Conservation (phyloP, 2,113 vertebrate species). For the Calyptomena viridis region DNA sequence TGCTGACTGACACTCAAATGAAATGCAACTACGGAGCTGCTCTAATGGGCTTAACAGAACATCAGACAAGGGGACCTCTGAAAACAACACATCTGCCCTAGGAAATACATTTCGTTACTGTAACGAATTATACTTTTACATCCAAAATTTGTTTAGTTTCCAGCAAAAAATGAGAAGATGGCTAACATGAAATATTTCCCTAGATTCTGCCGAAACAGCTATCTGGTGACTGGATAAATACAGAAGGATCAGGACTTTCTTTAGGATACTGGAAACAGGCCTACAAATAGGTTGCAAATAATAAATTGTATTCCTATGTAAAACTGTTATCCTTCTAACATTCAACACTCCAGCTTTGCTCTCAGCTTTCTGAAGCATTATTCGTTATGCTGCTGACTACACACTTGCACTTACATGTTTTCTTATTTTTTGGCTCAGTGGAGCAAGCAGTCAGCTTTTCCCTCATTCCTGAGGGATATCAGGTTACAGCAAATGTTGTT, state of each 20-base stretch:
- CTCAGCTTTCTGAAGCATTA: neutral
- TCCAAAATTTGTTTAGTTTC: neutral
- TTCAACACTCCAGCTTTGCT: neutral
- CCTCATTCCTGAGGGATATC: conserved; percentile 62
- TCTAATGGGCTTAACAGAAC: neutral
- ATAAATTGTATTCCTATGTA: neutral
- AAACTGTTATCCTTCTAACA: neutral
- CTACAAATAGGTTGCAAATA: neutral
- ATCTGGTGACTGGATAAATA: neutral
- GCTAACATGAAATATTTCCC: neutral
- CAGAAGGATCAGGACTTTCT: neutral
- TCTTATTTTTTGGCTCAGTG: conserved; percentile 44
- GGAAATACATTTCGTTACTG: neutral
- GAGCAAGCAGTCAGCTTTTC: conserved; percentile 63
- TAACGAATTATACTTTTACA: neutral
- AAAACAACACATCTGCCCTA: neutral
- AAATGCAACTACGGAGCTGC: neutral
- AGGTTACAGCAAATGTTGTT: conserved; percentile 43
- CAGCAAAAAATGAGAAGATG: neutral
- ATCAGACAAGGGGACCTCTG: neutral
- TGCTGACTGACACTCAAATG: neutral
- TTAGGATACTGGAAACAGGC: neutral
- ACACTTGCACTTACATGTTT: conserved; percentile 51
- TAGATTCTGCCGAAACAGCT: neutral
- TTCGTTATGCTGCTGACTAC: neutral